Evolutionary conservation across 2,113 vertebrate genomes (phyloP).

Genomic region (Aplodontia rufa): DNA sequence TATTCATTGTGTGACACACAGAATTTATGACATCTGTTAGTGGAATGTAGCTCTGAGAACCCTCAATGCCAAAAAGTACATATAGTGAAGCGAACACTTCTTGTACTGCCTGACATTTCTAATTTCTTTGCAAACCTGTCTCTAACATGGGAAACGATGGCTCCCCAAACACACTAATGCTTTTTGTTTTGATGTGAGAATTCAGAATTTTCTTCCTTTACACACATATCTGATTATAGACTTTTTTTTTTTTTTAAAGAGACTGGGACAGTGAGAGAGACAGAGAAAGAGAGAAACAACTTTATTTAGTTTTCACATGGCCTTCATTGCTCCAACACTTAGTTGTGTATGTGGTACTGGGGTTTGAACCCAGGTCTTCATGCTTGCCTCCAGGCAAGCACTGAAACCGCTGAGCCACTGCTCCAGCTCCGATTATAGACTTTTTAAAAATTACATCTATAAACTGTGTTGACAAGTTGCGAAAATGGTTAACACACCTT

Average conservation of each 20-base stretch:
- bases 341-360: no score
- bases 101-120: not conserved
- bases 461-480: not conserved
- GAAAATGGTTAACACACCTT: constrained; percentile 38
- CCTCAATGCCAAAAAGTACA: constrained; percentile 38
- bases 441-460: not conserved
- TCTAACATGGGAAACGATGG: constrained; percentile 32
- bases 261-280: no score
- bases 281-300: no score
- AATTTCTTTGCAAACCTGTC: constrained; percentile 29
- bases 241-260: no score
- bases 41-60: constrained; percentile 48
- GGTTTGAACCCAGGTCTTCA: no score
- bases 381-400: no score
- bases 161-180: not conserved
- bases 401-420: no score
- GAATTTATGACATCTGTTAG: constrained; percentile 43
- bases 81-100: not conserved
- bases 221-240: not conserved
- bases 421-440: not conserved
- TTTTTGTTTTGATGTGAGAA: constrained; percentile 47
- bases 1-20: constrained; percentile 24
- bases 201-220: not conserved
- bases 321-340: no score
- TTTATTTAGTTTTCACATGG: no score